Conservation (phyloP, 2,113 vertebrate genomes). For the Cygnus buccinator region DNA sequence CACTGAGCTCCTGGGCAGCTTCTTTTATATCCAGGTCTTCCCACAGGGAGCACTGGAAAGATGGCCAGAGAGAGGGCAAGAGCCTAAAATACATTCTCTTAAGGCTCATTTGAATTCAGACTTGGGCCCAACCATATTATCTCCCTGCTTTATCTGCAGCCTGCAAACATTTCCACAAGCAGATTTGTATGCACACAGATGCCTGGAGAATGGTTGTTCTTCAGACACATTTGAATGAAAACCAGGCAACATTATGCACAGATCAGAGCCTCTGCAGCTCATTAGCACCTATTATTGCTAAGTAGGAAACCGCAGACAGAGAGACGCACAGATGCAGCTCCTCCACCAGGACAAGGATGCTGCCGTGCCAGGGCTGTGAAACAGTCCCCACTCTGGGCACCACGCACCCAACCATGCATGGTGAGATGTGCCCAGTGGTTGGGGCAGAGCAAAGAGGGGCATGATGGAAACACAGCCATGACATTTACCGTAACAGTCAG, state of each 20-base stretch:
- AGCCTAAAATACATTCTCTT: neutral
- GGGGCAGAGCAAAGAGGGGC: neutral
- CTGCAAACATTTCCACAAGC: neutral
- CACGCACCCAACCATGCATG: rapidly evolving
- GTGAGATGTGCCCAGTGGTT: rapidly evolving
- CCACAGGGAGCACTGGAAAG: neutral
- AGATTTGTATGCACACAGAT: neutral
- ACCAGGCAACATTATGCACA: slow-evolving; percentile 26
- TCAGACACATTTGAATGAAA: slow-evolving; percentile 7
- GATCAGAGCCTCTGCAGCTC: slow-evolving; percentile 11
- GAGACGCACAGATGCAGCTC: neutral
- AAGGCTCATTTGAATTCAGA: neutral
- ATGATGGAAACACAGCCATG: neutral
- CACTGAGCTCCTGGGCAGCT: neutral
- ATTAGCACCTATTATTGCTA: neutral
- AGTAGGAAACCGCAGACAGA: neutral
- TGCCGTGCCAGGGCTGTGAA: neutral
- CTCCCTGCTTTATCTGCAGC: neutral
- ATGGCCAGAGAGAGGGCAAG: neutral
- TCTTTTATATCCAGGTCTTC: neutral
- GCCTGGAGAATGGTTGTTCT: neutral
- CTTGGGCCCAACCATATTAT: neutral
- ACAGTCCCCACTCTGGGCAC: rapidly evolving
- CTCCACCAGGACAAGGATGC: neutral
- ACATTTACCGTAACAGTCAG: neutral